These are phyloP conservation scores for Nemapogon koenigi DNA, from an alignment of 2,888 invertebrate genomes.

Conservation along the genomic window DNA sequence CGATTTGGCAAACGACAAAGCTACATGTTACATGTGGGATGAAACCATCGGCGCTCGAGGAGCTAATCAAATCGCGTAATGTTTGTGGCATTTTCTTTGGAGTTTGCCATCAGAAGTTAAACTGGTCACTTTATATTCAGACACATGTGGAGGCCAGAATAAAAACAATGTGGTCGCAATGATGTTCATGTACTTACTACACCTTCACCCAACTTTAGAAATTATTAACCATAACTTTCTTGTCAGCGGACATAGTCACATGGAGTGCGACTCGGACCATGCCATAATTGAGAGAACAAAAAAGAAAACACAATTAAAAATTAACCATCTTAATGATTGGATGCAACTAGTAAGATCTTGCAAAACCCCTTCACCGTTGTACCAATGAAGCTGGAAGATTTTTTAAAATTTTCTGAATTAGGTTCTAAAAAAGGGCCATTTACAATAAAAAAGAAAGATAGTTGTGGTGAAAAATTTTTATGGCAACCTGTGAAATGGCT, in stretches of 20 bases:
- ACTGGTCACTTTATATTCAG: constrained; percentile 8
- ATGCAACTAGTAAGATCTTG: neutral
- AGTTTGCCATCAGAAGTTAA: constrained; percentile 12
- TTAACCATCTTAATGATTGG: constrained; percentile 1
- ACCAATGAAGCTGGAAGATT: constrained; percentile 16
- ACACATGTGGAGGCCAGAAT: neutral
- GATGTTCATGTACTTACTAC: constrained; percentile 9
- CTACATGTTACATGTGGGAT: constrained; percentile 19
- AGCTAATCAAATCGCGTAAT: constrained; percentile 21
- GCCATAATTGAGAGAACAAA: constrained; percentile 9
- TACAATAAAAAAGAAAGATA: constrained; percentile 10
- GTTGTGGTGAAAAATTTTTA: constrained; percentile 15
- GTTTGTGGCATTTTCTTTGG: constrained; percentile 17
- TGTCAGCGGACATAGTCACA: constrained; percentile 17
- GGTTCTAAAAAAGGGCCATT: constrained; percentile 15
- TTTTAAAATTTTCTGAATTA: constrained; percentile 15
- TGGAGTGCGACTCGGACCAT: constrained; percentile 18
- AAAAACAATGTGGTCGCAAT: neutral
- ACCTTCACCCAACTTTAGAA: constrained; percentile 5
- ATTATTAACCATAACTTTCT: constrained; percentile 19
- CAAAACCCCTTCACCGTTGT: constrained; percentile 10
- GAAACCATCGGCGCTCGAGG: constrained; percentile 18
- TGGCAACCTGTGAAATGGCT: no score
- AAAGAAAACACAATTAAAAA: constrained; percentile 15
- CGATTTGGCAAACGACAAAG: constrained; percentile 15